Evolutionary conservation across 2,797 vertebrate genomes (phyloP), one percentile per base, ranked within the genome.

Genomic region (Enteromius trimaculatus): DNA sequence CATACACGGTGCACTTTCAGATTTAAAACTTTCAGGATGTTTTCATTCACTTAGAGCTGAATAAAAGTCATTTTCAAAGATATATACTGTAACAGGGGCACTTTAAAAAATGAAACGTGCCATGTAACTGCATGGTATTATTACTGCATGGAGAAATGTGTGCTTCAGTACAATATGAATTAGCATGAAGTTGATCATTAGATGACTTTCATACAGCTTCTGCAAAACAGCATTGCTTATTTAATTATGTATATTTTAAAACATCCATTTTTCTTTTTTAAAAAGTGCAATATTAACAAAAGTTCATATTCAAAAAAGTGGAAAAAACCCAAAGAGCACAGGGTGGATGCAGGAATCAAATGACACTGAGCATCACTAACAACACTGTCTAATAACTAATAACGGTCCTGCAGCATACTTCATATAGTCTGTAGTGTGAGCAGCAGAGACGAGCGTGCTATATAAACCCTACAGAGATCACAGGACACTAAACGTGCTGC

Each of bases 351-450:
- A 31, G 1, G 26, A 51, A 10, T n/a, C 6, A 39, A 16, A 58
- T 23, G 72, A 23, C 51, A 76, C 34, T 37, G 47, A 53, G 47
- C 21, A 13, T 74, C 26, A 13, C 13, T 39, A 23, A 16, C 10
- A 37, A 58, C 72, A 37, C 44, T 29, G 34, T 37, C 34, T 37
- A 37, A 37, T 37, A 37, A 37, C 31, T 53, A 79, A 68, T 68
- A 68, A 79, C 64, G 7, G 53, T 81, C 66, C 79, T 23, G 9
- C 68, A 72, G 68, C 79, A 42, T 58, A 10, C 26, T 16, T 80
- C 78, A 39, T 42, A 14, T 42, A 58, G 6, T 3, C 65, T 29
- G 13, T 55, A 44, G 34, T 31, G 78, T 53, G 39, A 60, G 37
- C 79, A 80, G 49, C 78, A 26, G 44, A 47, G 26, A 60, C 60